Evolutionary conservation across 2,888 invertebrate genomes (phyloP).

Genomic region (Diaperis boleti): DNA sequence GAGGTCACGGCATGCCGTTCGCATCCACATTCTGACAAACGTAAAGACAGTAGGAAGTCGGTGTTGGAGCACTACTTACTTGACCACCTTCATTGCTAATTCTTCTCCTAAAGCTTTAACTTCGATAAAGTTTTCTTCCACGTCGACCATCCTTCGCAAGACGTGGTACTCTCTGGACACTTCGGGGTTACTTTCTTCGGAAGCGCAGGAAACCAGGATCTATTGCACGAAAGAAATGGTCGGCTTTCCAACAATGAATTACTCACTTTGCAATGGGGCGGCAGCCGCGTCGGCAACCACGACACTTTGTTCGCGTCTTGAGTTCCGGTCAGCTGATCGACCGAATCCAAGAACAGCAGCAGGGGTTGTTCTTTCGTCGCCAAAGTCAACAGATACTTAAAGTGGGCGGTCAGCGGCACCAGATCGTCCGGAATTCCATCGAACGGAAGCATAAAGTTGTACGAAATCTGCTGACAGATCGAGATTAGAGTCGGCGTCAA

Average conservation of each 20-base stretch:
- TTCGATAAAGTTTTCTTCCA: constrained; percentile 89
- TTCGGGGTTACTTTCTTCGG: constrained; percentile 86
- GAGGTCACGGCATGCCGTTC: constrained; percentile 86
- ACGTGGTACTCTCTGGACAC: constrained; percentile 91
- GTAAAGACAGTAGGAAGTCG: constrained; percentile 14
- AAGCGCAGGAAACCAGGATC: constrained; percentile 92
- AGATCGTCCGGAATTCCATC: constrained; percentile 96
- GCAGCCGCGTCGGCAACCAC: constrained; percentile 94
- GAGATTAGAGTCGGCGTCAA: constrained; percentile 94
- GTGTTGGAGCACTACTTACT: constrained; percentile 66
- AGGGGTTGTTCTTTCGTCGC: constrained; percentile 88
- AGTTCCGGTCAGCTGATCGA: constrained; percentile 95
- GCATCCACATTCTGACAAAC: constrained; percentile 86
- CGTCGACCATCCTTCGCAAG: constrained; percentile 88
- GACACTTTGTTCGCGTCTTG: constrained; percentile 96
- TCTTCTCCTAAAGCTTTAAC: constrained; percentile 93
- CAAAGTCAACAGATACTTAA: constrained; percentile 90
- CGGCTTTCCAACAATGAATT: too few species aligned
- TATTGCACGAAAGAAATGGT: too few species aligned
- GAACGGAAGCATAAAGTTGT: constrained; percentile 91
- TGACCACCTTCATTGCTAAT: constrained; percentile 91
- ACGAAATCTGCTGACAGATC: constrained; percentile 93
- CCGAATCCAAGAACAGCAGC: constrained; percentile 92
- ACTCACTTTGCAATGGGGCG: constrained; percentile 85
- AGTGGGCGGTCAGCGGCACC: constrained; percentile 94